These are phyloP conservation scores for Poecilus cupreus DNA, from an alignment of 2,888 invertebrate genomes.

Conservation along the genomic window DNA sequence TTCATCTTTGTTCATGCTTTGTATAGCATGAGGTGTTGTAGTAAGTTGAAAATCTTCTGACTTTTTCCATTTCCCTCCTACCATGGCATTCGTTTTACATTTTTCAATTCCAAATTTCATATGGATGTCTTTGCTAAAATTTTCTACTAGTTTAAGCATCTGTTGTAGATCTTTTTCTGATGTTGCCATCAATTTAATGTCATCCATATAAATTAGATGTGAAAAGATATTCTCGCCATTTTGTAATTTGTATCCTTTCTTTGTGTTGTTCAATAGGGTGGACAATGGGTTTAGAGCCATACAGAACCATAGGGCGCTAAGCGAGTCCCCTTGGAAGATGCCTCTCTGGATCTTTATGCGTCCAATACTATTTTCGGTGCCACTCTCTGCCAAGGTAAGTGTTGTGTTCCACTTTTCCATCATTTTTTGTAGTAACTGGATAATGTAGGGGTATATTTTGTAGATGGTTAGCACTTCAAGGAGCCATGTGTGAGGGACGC, in stretches of 20 bases:
- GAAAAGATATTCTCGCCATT: not conserved
- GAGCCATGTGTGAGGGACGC: constrained; percentile 4
- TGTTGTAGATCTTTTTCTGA: not conserved
- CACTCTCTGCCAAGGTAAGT: not conserved
- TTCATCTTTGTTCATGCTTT: not conserved
- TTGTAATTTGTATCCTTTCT: not conserved
- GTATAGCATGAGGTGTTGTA: too few relatives aligned
- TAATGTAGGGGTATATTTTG: not conserved
- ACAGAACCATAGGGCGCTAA: constrained; percentile 4
- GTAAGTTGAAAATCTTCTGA: too few relatives aligned
- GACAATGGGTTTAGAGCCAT: not conserved
- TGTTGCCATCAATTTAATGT: not conserved
- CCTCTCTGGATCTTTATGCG: not conserved
- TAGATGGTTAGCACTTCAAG: not conserved
- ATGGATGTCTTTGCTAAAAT: not conserved
- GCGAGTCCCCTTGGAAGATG: not conserved
- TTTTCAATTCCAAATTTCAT: constrained; percentile 11
- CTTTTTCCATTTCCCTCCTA: not conserved
- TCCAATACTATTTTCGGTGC: not conserved
- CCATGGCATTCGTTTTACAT: not conserved
- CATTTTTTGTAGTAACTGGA: not conserved
- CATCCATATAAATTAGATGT: not conserved
- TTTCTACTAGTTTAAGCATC: not conserved
- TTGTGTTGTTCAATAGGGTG: not conserved
- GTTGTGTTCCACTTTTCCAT: constrained; percentile 5